These are phyloP conservation scores for Cheilosia urbana DNA, from an alignment of 2,888 invertebrate species.

Conservation along the genomic window DNA sequence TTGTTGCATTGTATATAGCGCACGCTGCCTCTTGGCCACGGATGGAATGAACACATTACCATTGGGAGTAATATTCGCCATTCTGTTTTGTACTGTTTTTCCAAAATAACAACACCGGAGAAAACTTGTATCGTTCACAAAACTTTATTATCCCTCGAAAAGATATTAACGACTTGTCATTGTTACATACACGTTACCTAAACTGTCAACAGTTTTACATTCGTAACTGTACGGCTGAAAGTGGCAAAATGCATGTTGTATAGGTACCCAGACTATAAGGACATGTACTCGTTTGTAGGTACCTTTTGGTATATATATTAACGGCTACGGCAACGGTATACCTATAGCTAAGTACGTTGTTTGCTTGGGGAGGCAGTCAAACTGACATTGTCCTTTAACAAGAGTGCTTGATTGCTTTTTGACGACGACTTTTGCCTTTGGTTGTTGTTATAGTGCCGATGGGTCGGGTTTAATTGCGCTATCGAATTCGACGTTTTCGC, in stretches of 20 bases:
- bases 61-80: constrained; percentile 50
- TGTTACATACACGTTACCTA: constrained; percentile 66
- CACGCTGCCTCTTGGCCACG: constrained; percentile 2
- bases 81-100: constrained; percentile 45
- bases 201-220: constrained; percentile 68
- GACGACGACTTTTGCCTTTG: constrained; percentile 71
- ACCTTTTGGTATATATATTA: too few species aligned
- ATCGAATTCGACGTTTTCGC: constrained; percentile 74
- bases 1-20: neutral
- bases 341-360: constrained; percentile 33
- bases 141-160: constrained; percentile 64
- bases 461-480: constrained; percentile 70
- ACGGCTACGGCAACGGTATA: too few species aligned
- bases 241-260: neutral
- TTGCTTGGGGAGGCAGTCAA: constrained; percentile 58
- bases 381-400: constrained; percentile 71
- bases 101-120: constrained; percentile 48
- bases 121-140: constrained; percentile 50
- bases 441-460: constrained; percentile 46
- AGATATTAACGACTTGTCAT: constrained; percentile 70
- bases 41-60: constrained; percentile 22
- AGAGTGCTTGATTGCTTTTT: constrained; percentile 74
- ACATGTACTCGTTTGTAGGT: neutral
- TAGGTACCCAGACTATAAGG: too few species aligned
- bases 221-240: constrained; percentile 1